Evolutionary conservation across 1,140 invertebrate species (phyloP), one percentile per base, ranked within the genome.

Genomic region (Drosophila sechellia): DNA sequence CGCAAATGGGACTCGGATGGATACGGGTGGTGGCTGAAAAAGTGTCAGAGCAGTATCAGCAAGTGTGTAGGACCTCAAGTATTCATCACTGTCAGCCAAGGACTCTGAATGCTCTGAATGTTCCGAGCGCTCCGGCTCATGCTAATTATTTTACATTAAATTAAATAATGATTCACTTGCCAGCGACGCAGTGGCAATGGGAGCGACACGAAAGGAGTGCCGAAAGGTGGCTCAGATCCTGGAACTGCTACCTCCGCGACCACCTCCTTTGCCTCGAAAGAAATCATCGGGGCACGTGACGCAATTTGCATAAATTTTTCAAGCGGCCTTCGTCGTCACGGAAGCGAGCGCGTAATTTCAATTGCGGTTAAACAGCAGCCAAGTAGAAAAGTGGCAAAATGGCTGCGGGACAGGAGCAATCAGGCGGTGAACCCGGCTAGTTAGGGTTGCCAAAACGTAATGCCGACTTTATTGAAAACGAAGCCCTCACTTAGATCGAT

Each of bases 141-240:
- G 77, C 85, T 91, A 91, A 91, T 91, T 91, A 91, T 91, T 91
- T 91, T 91, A 91, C 80, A 91, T 91, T 91, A 91, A 91, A 91
- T 91, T 91, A 91, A 91, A 91, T 91, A 91, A 91, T 91, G 90
- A 91, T 90, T 91, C 90, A 87, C 77, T 87, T 87, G 59, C 58
- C 66, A 72, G 69, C 54, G 49, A 10, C 40, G 17, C n/a, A 42
- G 40, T 15, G 15, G 15, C 15, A 20, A 2, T 15, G 42, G 42
- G 4, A 8, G 57, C 43, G 45, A 57, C 58, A 63, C 53, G 56
- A 79, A 77, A 72, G 69, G 74, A 74, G 69, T 77, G 56, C 40
- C 66, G 55, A 73, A 87, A 81, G 66, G 78, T 79, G 68, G 61
- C 70, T 42, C 27, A 13, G 39, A 20, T 50, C 49, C 13, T 25